Evolutionary conservation across 1,140 invertebrate genomes (phyloP), one percentile per base, ranked within the genome.

Genomic region (Drosophila ercepeae): DNA sequence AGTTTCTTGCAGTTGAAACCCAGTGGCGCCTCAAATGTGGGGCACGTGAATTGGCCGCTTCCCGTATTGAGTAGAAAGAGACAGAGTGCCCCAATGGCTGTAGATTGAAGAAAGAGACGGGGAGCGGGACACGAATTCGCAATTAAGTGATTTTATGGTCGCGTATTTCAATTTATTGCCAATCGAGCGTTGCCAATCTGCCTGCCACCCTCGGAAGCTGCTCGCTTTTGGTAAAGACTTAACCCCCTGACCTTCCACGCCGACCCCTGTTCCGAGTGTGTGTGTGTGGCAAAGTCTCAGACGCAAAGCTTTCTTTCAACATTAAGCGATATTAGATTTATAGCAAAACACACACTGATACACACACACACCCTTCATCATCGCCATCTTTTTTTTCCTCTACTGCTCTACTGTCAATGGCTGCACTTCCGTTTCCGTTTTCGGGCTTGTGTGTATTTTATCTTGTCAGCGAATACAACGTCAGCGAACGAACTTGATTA

Each of bases 101-200:
- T 4, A 11, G 7, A 8, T 18, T 1, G 16, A 16, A 14, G n/a
- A 5, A 13, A n/a, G 9, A 39, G 51, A 23, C 21, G 18, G 21
- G 23, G 46, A 44, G 52, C 48, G 68, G 54, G 77, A 82, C 73
- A 88, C 77, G 82, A 88, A 82, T 75, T 88, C 74, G 73, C 82
- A 86, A 86, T 86, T 86, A 88, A 86, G 82, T 86, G 82, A 86
- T 86, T 86, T 86, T 88, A 86, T 86, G 82, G 82, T 86, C 82
- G 82, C 82, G 82, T 82, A 88, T 86, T 86, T 88, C 81, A 86
- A 81, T 86, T 86, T 88, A 86, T 86, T 86, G 82, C 67, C 81
- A 84, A 86, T 81, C 76, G 81, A 68, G 79, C 70, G 65, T 75
- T 69, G 71, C 75, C 61, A 75, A 67, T 67, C 72, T 54, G 55